phyloP scores from a whole-genome alignment of 2,797 vertebrate species.

The Thamnophis elegans region DNA sequence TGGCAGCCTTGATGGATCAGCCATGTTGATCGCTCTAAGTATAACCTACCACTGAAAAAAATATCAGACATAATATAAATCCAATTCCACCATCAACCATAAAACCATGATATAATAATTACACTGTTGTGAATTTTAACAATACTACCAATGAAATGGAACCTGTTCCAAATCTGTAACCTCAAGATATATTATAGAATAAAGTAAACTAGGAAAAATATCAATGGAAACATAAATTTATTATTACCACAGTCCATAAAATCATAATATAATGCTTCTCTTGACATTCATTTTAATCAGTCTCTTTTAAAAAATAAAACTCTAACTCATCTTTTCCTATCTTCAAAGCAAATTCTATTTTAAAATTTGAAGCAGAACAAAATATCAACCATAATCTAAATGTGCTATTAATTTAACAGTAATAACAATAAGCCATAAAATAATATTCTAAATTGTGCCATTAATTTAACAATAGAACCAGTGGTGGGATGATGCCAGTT shows the following conservation, averaged over 20 bases:
- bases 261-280: neutral
- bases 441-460: neutral
- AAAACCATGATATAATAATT: neutral
- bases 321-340: neutral
- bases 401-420: neutral
- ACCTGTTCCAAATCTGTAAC: neutral
- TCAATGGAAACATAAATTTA: neutral
- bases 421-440: neutral
- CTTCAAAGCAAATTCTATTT: neutral
- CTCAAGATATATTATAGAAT: neutral
- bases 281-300: neutral
- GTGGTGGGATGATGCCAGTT: too few relatives aligned
- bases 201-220: neutral
- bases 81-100: neutral
- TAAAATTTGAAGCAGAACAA: neutral
- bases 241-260: neutral
- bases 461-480: neutral
- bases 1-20: too few relatives aligned
- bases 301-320: neutral
- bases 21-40: neutral
- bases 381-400: neutral
- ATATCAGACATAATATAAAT: neutral
- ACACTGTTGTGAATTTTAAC: neutral
- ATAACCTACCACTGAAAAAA: neutral
- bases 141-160: neutral